phyloP scores from a whole-genome alignment of 2,888 invertebrate species.

The Drosophila eohydei region DNA sequence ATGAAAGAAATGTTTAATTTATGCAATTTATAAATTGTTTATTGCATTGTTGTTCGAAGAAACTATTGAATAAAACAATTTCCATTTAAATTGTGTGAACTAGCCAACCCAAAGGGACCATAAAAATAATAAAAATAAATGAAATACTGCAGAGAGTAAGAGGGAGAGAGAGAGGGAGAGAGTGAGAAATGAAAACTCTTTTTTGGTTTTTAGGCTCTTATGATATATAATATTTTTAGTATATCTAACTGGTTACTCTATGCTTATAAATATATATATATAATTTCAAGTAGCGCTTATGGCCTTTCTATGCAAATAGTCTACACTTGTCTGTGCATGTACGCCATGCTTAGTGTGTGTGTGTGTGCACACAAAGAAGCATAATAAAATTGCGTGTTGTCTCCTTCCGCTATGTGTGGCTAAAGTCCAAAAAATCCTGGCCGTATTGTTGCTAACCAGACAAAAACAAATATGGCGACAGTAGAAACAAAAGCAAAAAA shows the following conservation, averaged over 20 bases:
- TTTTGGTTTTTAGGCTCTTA: conserved; percentile 28
- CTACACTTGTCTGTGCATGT: conserved; percentile 14
- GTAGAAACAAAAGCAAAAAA: conserved; percentile 21
- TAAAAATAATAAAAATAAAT: conserved; percentile 11
- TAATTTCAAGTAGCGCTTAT: conserved; percentile 70
- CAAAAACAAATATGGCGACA: conserved; percentile 77
- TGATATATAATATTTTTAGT: conserved; percentile 55
- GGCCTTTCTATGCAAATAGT: conserved; percentile 72
- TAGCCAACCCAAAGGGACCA: not conserved
- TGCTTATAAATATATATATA: conserved; percentile 12
- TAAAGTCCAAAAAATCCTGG: conserved; percentile 49
- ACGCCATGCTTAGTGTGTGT: conserved; percentile 1
- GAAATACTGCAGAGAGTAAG: not conserved
- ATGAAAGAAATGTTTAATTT: conserved; percentile 57
- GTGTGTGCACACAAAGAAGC: conserved; percentile 59
- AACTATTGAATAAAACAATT: conserved; percentile 44
- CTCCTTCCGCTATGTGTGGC: conserved; percentile 52
- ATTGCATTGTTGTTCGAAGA: conserved; percentile 16
- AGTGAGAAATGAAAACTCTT: conserved; percentile 14
- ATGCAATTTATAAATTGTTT: conserved; percentile 49
- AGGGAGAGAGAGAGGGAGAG: not conserved
- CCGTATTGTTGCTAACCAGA: conserved; percentile 65
- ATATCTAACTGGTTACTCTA: conserved; percentile 49
- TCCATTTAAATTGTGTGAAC: conserved; percentile 31
- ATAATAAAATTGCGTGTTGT: conserved; percentile 76